A percentile compares a stretch with the other conserved stretches of the same genome.
Conservation (phyloP, 2,797 vertebrate species). For the Parotocinclus haroldoi region DNA sequence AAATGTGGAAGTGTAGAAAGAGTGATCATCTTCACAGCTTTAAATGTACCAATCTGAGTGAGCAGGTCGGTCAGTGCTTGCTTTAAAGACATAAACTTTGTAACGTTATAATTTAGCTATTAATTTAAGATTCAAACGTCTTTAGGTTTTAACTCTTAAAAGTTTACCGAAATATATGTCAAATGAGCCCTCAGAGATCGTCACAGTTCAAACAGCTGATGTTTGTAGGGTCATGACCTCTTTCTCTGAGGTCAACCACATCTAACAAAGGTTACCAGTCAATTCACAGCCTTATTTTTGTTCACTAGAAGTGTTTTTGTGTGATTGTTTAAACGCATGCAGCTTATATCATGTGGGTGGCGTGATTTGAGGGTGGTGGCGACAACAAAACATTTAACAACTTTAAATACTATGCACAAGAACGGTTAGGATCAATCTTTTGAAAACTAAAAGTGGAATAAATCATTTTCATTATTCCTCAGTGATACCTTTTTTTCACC, state of each 20-base stretch:
- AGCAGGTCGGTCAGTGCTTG: no score
- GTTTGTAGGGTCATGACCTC: constrained; percentile 31
- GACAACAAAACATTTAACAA: constrained; percentile 56
- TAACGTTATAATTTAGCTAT: constrained; percentile 23
- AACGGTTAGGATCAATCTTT: constrained; percentile 45
- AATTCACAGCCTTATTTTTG: constrained; percentile 42
- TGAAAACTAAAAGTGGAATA: constrained; percentile 75
- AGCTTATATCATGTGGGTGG: no score
- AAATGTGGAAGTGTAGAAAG: no score
- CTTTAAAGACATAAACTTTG: no score
- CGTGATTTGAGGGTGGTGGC: no score
- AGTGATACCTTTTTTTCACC: constrained; percentile 64
- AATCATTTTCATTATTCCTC: constrained; percentile 71
- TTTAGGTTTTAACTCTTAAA: no score
- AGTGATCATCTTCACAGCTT: no score
- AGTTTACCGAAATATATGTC: constrained; percentile 21
- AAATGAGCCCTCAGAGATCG: constrained; percentile 24
- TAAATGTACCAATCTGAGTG: no score
- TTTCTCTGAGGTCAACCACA: constrained; percentile 35
- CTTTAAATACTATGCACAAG: constrained; percentile 71
- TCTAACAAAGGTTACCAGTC: constrained; percentile 38
- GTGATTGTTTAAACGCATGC: constrained; percentile 16
- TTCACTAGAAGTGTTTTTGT: constrained; percentile 45
- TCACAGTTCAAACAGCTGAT: constrained; percentile 36
- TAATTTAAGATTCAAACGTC: constrained; percentile 2